Percentiles rank a stretch among this genome's conserved stretches.
Conservation (phyloP, 2,888 invertebrate genomes). For the Holacanthella duospinosa region DNA sequence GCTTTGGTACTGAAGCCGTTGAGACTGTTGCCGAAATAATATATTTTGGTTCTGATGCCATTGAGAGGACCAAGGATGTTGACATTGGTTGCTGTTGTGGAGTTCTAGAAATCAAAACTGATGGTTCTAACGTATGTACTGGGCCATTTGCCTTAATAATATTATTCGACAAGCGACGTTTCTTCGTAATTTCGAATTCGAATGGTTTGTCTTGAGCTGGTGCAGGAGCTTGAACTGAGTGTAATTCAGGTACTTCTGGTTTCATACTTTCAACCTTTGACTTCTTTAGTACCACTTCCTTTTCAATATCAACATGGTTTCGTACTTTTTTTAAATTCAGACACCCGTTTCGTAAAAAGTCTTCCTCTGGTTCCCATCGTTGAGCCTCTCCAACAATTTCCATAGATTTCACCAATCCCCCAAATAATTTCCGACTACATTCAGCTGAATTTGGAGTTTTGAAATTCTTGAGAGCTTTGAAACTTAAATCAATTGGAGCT, state of each 20-base stretch:
- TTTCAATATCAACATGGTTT: constrained; percentile 10
- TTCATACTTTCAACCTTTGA: constrained; percentile 18
- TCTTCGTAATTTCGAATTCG: constrained; percentile 14
- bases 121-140: too few relatives aligned
- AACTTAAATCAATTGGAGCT: constrained; percentile 33
- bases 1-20: constrained; percentile 12
- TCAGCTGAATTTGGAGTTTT: background rate
- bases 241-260: background rate
- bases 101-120: background rate
- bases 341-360: constrained; percentile 26
- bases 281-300: background rate
- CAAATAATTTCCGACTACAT: background rate
- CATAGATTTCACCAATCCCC: background rate
- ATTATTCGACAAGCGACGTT: constrained; percentile 15
- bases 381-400: constrained; percentile 33
- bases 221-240: background rate
- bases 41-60: background rate
- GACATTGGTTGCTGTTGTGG: background rate
- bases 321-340: constrained; percentile 32
- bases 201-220: constrained; percentile 7
- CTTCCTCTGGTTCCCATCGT: constrained; percentile 31
- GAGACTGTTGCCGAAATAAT: background rate
- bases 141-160: constrained; percentile 12
- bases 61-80: background rate
- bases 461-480: constrained; percentile 13